Evolutionary conservation across 2,888 invertebrate genomes (phyloP).

Genomic region (Smittia sp.): DNA sequence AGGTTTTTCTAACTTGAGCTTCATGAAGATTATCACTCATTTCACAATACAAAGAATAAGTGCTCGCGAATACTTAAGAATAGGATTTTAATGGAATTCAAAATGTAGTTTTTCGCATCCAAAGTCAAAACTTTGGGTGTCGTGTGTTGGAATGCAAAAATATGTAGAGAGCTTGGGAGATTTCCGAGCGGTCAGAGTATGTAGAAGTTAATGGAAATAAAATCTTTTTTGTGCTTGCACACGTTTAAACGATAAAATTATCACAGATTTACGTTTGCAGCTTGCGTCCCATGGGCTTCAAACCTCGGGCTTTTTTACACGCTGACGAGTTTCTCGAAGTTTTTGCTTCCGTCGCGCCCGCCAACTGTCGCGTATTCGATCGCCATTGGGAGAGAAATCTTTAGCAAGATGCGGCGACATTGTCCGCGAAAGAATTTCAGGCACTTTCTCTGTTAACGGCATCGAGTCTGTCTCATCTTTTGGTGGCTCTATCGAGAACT

Average conservation of each 20-base stretch:
- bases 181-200: neutral
- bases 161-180: neutral
- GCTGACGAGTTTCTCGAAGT: conserved; percentile 16
- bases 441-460: conserved; percentile 41
- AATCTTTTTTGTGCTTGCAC: too few relatives aligned
- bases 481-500: neutral
- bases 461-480: conserved; percentile 21
- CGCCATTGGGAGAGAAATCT: conserved; percentile 53
- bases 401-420: conserved; percentile 47
- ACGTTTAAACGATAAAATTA: neutral
- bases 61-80: too few relatives aligned
- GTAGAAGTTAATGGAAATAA: neutral
- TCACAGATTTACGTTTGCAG: neutral
- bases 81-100: too few relatives aligned
- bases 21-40: too few relatives aligned
- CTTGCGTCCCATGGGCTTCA: conserved; percentile 7
- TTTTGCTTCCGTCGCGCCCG: conserved; percentile 50
- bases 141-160: conserved; percentile 1
- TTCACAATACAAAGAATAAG: too few relatives aligned
- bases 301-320: neutral
- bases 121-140: neutral
- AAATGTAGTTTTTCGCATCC: neutral
- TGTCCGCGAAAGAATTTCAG: conserved; percentile 6
- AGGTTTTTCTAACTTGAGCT: too few relatives aligned
- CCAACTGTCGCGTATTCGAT: conserved; percentile 52